phyloP scores from a whole-genome alignment of 2,113 vertebrate genomes.

The Lates calcarifer region DNA sequence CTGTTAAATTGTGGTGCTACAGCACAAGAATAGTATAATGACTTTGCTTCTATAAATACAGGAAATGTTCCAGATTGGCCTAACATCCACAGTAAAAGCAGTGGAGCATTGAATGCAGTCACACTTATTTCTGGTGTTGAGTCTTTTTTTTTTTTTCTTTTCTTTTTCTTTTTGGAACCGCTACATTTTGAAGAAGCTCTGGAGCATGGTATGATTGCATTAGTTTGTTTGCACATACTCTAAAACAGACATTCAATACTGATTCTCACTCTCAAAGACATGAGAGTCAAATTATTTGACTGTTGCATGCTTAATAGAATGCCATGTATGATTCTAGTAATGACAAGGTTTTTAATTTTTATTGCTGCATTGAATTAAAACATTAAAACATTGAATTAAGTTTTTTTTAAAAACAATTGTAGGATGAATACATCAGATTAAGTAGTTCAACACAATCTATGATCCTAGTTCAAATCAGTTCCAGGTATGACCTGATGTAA shows the following conservation, averaged over 20 bases:
- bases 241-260: not conserved
- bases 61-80: conserved; percentile 61
- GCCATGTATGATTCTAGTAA: not conserved
- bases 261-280: conserved; percentile 5
- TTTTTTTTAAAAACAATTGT: not conserved
- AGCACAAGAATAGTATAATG: conserved; percentile 54
- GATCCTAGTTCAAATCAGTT: not conserved
- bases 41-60: conserved; percentile 70
- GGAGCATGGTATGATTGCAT: conserved; percentile 23
- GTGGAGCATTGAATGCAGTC: conserved; percentile 58
- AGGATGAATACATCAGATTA: not conserved
- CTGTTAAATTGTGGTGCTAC: conserved; percentile 51
- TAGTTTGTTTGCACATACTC: not conserved
- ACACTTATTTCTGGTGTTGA: conserved; percentile 47
- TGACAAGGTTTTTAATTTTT: not conserved
- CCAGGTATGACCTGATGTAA: not conserved
- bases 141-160: conserved; percentile 12
- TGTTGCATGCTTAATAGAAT: not conserved
- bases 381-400: not conserved
- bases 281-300: not conserved
- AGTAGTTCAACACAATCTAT: not conserved
- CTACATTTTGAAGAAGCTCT: conserved; percentile 50
- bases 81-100: conserved; percentile 66
- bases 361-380: not conserved
- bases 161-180: conserved; percentile 24